Percentiles rank a stretch among this genome's conserved stretches.
These are phyloP conservation scores for Hydrotaea diabolus DNA, from an alignment of 2,888 invertebrate genomes.

Conservation along the genomic window DNA sequence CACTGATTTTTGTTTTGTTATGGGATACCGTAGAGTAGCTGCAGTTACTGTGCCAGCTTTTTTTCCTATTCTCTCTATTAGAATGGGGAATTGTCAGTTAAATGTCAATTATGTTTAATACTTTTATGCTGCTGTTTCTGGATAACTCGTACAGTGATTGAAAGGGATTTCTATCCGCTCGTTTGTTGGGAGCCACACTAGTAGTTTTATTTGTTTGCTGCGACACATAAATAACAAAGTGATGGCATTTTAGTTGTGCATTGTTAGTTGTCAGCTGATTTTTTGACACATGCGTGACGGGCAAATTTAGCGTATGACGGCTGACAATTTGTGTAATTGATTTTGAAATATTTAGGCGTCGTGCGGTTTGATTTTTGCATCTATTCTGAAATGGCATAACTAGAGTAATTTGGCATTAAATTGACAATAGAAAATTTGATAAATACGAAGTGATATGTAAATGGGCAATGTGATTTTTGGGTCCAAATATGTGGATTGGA, in stretches of 20 bases:
- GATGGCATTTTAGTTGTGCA: slow-evolving; percentile 8
- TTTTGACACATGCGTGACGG: slow-evolving; percentile 25
- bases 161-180: neutral
- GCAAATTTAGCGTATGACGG: slow-evolving; percentile 23
- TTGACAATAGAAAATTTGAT: too few relatives aligned
- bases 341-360: slow-evolving; percentile 14
- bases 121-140: slow-evolving; percentile 17
- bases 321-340: slow-evolving; percentile 10
- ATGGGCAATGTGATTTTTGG: too few relatives aligned
- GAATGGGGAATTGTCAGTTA: slow-evolving; percentile 19
- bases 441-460: too few relatives aligned
- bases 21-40: neutral
- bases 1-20: neutral
- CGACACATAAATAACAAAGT: slow-evolving; percentile 22
- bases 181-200: neutral
- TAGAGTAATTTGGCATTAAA: too few relatives aligned
- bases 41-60: neutral
- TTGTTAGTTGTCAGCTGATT: slow-evolving; percentile 25
- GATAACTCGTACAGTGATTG: slow-evolving; percentile 24
- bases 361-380: neutral
- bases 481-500: too few relatives aligned
- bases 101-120: slow-evolving; percentile 41
- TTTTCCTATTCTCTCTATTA: neutral
- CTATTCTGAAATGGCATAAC: neutral
- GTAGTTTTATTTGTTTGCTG: neutral